These are phyloP conservation scores for Arnoldichthys spilopterus DNA, from an alignment of 2,797 vertebrate species.

Conservation along the genomic window DNA sequence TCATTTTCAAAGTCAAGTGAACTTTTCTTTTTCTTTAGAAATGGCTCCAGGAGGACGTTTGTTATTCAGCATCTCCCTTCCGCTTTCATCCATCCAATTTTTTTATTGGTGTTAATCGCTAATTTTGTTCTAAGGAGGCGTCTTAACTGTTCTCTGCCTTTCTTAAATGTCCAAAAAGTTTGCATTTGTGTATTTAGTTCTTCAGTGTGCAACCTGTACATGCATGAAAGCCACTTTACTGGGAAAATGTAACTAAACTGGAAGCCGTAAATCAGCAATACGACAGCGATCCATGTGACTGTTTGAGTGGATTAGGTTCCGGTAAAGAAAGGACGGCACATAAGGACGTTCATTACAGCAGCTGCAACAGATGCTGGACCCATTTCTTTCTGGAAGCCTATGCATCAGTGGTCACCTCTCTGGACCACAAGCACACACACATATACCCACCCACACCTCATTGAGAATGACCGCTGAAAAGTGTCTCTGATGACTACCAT, in stretches of 20 bases:
- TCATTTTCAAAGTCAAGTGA: constrained; percentile 60
- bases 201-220: not conserved
- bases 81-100: not conserved
- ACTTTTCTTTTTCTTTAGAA: constrained; percentile 49
- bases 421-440: constrained; percentile 41
- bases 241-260: constrained; percentile 9
- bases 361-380: constrained; percentile 38
- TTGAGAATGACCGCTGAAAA: constrained; percentile 66
- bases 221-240: not conserved
- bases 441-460: constrained; percentile 48
- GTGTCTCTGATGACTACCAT: constrained; percentile 75
- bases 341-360: constrained; percentile 28
- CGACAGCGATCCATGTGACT: not conserved
- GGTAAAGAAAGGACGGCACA: constrained; percentile 19
- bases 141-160: constrained; percentile 12
- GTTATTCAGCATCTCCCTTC: not conserved
- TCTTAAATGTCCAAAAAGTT: not conserved
- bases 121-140: constrained; percentile 16
- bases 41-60: constrained; percentile 23
- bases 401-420: constrained; percentile 36
- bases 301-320: constrained; percentile 20
- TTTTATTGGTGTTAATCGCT: constrained; percentile 21
- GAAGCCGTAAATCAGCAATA: constrained; percentile 15
- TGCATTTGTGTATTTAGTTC: not conserved
- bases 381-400: constrained; percentile 35